phyloP scores from a whole-genome alignment of 2,797 vertebrate genomes.

The Podarcis lilfordi region DNA sequence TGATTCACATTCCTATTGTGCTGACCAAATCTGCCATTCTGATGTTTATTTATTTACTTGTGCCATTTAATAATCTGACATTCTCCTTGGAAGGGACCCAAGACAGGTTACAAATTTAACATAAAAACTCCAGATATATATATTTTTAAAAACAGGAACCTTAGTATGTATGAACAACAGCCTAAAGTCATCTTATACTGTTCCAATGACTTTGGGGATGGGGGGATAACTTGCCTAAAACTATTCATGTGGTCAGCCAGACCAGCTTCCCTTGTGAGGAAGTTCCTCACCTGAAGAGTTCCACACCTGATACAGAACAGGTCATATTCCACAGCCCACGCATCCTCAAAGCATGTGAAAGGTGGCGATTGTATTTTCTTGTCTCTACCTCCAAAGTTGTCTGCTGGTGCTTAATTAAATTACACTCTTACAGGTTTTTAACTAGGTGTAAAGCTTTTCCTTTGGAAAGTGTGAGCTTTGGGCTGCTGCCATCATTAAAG shows the following conservation, averaged over 20 bases:
- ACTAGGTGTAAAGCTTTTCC: constrained; percentile 53
- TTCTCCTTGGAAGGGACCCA: neutral
- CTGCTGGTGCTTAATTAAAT: constrained; percentile 52
- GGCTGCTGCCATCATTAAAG: constrained; percentile 52
- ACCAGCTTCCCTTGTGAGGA: neutral
- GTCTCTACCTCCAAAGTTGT: neutral
- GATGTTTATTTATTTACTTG: neutral
- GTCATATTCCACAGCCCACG: constrained; percentile 21
- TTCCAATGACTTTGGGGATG: neutral
- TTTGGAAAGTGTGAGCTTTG: constrained; percentile 38
- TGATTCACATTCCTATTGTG: neutral
- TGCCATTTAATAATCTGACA: neutral
- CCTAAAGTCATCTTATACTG: neutral
- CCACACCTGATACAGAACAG: neutral
- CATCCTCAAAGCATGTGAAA: neutral
- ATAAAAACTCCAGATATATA: neutral
- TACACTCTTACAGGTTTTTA: constrained; percentile 46
- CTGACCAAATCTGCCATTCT: neutral
- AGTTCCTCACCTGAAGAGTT: neutral
- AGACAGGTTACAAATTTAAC: neutral
- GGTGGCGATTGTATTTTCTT: neutral
- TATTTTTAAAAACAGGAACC: neutral
- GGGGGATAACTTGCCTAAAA: neutral
- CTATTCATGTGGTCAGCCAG: neutral
- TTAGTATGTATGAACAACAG: neutral